Evolutionary conservation across 2,888 invertebrate genomes (phyloP).

Genomic region (Ophion obscuratus): DNA sequence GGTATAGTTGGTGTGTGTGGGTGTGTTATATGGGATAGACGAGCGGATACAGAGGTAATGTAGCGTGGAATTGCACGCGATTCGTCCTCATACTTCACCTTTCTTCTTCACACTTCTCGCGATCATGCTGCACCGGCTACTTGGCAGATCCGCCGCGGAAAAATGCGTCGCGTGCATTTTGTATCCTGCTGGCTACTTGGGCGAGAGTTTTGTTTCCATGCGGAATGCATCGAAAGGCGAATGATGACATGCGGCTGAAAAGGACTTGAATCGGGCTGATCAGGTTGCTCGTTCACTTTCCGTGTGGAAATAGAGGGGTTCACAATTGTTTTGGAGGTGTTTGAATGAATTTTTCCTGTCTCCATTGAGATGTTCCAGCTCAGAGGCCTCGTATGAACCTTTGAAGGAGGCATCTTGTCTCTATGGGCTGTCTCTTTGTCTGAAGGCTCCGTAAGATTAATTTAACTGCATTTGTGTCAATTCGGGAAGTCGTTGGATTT

Average conservation of each 20-base stretch:
- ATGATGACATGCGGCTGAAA: not conserved
- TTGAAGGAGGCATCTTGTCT: no score
- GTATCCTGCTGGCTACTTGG: not conserved
- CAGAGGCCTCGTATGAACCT: no score
- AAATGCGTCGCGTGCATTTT: conserved; percentile 47
- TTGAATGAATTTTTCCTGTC: no score
- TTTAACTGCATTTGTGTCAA: no score
- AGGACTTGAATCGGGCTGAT: not conserved
- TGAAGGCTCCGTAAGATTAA: no score
- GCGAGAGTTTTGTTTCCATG: not conserved
- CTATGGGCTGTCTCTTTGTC: no score
- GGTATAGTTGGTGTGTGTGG: not conserved
- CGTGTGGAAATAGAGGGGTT: no score
- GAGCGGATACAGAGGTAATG: conserved; percentile 1
- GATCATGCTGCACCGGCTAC: conserved; percentile 16
- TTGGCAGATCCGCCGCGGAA: conserved; percentile 39
- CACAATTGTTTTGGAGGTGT: no score
- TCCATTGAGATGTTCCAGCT: no score
- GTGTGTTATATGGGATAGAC: conserved; percentile 20
- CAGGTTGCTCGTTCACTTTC: no score
- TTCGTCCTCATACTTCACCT: conserved; percentile 15
- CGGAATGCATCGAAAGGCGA: conserved; percentile 47
- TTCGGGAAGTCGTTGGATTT: no score
- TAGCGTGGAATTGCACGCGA: conserved; percentile 44
- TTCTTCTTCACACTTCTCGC: not conserved